Evolutionary conservation across 2,888 invertebrate genomes (phyloP), one percentile per base, ranked within the genome.

Genomic region (Argyresthia albistria): DNA sequence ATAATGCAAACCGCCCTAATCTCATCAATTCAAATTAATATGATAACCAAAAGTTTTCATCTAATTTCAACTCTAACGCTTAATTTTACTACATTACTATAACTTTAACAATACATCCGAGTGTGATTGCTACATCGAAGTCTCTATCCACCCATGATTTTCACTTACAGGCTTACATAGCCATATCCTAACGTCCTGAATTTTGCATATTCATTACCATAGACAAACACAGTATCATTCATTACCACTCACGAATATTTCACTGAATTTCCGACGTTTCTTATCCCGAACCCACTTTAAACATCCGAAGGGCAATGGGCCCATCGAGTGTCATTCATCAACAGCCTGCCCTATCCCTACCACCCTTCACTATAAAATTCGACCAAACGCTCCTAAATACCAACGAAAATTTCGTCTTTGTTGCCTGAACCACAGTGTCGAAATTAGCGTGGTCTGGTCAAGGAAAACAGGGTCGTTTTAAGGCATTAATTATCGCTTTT

Each of bases 321-420:
- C 87, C 87, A 72, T 69, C 35, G 87, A 87, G 87, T 87, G 82
- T 87, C 87, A 87, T 87, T 83, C 87, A 87, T 87, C 87, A 87
- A 82, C 74, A 76, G 78, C 76, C 78, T 69, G 69, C 25, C 25
- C 25, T 25, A 25, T 25, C 25, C 10, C 82, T 77, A 74, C 82
- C 77, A 76, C 80, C 80, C 81, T 64, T 69, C 70, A 80, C 80
- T 78, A 80, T 25, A 25, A 25, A 25, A 25, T 25, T 25, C 25
- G 73, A 81, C 84, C 76, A 67, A 82, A 80, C 25, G 25, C 25
- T 25, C 6, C 25, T 25, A 25, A 6, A 42, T 10, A 2, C 39
- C n/a, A n/a, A 54, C n/a, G 8, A 46, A 50, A 61, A 63, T 61
- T 59, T 56, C 54, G 47, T 57, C 59, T 63, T 61, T 67, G 76